phyloP scores from a whole-genome alignment of 2,797 vertebrate genomes.

The Characodon lateralis region DNA sequence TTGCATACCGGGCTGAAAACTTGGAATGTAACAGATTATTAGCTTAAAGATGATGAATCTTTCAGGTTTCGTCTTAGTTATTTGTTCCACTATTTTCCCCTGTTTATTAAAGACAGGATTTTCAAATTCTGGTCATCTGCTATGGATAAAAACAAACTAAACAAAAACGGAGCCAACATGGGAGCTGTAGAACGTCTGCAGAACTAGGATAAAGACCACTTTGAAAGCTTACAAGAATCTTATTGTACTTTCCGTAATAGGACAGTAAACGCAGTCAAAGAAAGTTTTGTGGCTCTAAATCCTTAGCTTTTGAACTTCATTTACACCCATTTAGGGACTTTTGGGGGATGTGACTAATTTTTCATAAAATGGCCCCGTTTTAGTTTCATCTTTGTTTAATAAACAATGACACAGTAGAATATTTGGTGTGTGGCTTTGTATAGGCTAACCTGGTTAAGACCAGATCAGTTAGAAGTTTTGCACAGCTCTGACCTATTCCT shows the following conservation, averaged over 20 bases:
- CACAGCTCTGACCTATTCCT: background rate
- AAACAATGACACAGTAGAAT: background rate
- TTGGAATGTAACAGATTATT: background rate
- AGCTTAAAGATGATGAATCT: background rate
- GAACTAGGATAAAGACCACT: background rate
- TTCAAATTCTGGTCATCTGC: background rate
- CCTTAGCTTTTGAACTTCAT: no score
- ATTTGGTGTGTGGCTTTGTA: background rate
- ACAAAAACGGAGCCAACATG: background rate
- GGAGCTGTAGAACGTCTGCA: background rate
- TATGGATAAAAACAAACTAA: background rate
- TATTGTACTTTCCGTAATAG: background rate
- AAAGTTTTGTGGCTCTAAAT: background rate
- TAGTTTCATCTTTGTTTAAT: background rate
- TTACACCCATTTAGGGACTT: background rate
- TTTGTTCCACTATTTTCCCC: background rate
- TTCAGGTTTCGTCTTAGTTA: background rate
- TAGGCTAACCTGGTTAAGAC: background rate
- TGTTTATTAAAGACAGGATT: background rate
- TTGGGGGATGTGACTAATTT: slow-evolving; percentile 45
- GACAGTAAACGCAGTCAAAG: background rate
- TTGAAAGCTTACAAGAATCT: background rate
- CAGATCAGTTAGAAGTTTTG: background rate
- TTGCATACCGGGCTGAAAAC: background rate
- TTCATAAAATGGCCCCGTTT: background rate